Evolutionary conservation across 2,113 vertebrate species (phyloP), one percentile per base, ranked within the genome.

Genomic region (Cichladusa arquata): DNA sequence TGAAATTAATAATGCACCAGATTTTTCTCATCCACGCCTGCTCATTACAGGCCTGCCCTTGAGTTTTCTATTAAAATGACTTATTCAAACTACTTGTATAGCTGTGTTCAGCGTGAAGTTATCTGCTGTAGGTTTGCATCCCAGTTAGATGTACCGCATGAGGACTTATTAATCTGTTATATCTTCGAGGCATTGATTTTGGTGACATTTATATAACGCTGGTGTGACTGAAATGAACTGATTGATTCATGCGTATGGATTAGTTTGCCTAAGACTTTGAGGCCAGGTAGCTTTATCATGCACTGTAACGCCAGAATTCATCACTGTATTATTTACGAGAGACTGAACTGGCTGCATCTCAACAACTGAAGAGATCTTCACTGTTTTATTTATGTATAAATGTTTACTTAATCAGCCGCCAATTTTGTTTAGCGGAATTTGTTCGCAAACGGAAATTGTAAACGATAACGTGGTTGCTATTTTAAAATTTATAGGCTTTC

Each of bases 311-410:
- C 83, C 77, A 95, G 85, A 96, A 96, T 94, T 96, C 87, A 97
- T 96, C 93, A 85, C 79, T 96, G 86, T 73, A 86, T 91, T 95
- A 88, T 96, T 97, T 96, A 96, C n/a, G 4, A 91, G 88, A 96
- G 94, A 94, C 85, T 93, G 86, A 97, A 89, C 95, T 97, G 94
- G 92, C 95, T 92, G 78, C 38, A 90, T 74, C 81, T 92, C 96
- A 95, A 94, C 92, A 97, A 79, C 66, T 94, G 69, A 78, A 94
- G 86, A 95, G 94, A 81, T 95, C 96, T 95, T 96, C 83, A 94
- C 94, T 92, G 58, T 88, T 96, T 90, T 96, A 87, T 87, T 97
- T 97, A 97, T 97, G 96, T 96, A 91, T 95, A 97, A 98, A 97
- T 83, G 94, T 97, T 94, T 97, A 94, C 94, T 96, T 95, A 97